Conservation (phyloP, 2,888 invertebrate species). For the Drosophila prostipennis region DNA sequence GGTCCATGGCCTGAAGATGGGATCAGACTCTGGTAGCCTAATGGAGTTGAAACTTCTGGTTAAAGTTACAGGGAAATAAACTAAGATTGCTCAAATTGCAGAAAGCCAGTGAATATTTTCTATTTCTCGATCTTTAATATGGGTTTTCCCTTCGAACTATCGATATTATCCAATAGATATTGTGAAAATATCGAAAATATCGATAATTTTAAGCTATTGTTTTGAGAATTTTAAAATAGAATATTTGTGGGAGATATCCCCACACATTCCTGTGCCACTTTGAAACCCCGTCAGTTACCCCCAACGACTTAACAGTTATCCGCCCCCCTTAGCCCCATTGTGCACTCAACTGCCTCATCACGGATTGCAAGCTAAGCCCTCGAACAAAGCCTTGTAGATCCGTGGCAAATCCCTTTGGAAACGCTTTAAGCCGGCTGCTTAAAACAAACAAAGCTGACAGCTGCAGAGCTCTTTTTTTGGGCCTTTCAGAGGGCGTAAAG, state of each 20-base stretch:
- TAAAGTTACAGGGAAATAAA: slow-evolving; percentile 11
- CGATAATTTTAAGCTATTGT: too few relatives aligned
- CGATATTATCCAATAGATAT: too few relatives aligned
- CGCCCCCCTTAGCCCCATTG: slow-evolving; percentile 1
- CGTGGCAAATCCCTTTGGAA: slow-evolving; percentile 77
- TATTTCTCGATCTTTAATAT: too few relatives aligned
- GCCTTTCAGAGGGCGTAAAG: slow-evolving; percentile 8
- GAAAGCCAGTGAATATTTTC: too few relatives aligned
- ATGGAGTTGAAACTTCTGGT: slow-evolving; percentile 32
- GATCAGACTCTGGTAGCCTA: slow-evolving; percentile 38
- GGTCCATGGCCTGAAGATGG: slow-evolving; percentile 34
- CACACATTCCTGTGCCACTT: slow-evolving; percentile 1
- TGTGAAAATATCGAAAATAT: too few relatives aligned
- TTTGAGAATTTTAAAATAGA: not conserved
- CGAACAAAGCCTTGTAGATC: slow-evolving; percentile 64
- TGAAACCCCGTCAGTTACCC: slow-evolving; percentile 4
- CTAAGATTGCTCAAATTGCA: not conserved
- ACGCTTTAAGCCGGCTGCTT: slow-evolving; percentile 72
- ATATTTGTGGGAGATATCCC: not conserved
- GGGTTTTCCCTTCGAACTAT: too few relatives aligned
- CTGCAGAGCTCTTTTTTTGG: slow-evolving; percentile 42
- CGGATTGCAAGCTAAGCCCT: slow-evolving; percentile 4
- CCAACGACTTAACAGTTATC: slow-evolving; percentile 13
- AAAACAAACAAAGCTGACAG: slow-evolving; percentile 74
- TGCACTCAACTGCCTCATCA: slow-evolving; percentile 23